Percentiles rank a stretch among this genome's conserved stretches.
phyloP scores from a whole-genome alignment of 2,113 vertebrate species.

The Setophaga coronata region DNA sequence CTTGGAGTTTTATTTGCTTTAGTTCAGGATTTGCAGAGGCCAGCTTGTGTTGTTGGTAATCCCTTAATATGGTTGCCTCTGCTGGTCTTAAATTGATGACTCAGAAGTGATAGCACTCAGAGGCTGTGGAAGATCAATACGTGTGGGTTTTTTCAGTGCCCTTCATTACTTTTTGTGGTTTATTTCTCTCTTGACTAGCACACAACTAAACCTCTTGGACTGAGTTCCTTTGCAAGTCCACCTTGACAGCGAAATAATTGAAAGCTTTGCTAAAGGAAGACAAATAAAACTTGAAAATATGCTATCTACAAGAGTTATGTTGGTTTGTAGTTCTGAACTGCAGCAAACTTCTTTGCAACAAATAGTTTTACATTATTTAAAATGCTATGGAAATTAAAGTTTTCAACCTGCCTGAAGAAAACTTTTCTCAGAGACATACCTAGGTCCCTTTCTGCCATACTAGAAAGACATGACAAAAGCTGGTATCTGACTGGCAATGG shows the following conservation, averaged over 20 bases:
- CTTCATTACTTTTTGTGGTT: slow-evolving; percentile 13
- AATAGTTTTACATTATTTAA: neutral
- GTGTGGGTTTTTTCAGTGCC: neutral
- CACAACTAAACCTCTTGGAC: neutral
- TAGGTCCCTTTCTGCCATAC: neutral
- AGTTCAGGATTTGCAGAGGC: neutral
- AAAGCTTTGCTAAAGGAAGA: slow-evolving; percentile 4
- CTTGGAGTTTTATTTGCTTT: slow-evolving; percentile 13
- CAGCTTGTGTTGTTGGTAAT: neutral
- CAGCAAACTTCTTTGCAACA: neutral
- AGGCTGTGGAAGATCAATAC: slow-evolving; percentile 6
- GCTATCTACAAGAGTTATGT: neutral
- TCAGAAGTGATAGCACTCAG: neutral
- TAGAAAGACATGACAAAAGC: neutral
- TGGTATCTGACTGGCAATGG: neutral
- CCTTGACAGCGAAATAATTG: slow-evolving; percentile 39
- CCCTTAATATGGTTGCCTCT: slow-evolving; percentile 9
- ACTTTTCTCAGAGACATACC: neutral
- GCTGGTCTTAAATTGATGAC: slow-evolving; percentile 8
- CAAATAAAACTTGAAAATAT: neutral
- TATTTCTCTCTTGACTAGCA: slow-evolving; percentile 12
- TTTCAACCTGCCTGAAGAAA: neutral
- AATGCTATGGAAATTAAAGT: neutral
- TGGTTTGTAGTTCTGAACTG: neutral
- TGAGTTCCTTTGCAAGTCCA: neutral